A percentile compares a stretch with the other conserved stretches of the same genome.
Evolutionary conservation across 2,888 invertebrate species (phyloP).

Genomic region (Trichogramma dendrolimi): DNA sequence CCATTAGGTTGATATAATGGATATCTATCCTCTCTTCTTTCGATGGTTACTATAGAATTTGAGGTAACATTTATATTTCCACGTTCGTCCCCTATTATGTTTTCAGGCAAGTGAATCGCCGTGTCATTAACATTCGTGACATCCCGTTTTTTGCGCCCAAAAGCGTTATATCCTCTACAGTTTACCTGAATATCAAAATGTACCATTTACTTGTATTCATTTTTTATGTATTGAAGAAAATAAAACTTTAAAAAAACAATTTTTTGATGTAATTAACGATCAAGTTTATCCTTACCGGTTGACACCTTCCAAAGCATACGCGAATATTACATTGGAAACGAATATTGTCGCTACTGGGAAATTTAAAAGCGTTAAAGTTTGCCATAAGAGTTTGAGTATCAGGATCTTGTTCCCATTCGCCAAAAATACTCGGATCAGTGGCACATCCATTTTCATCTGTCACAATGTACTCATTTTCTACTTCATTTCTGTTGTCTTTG

Average conservation of each 20-base stretch:
- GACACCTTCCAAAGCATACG: constrained; percentile 91
- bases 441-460: constrained; percentile 93
- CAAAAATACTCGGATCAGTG: constrained; percentile 86
- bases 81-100: constrained; percentile 58
- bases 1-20: constrained; percentile 76
- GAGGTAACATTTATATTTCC: constrained; percentile 92
- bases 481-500: constrained; percentile 85
- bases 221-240: neutral
- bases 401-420: constrained; percentile 86
- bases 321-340: constrained; percentile 93
- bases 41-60: constrained; percentile 85
- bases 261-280: neutral
- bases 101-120: constrained; percentile 59
- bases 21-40: constrained; percentile 74
- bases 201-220: constrained; percentile 12
- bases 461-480: constrained; percentile 86
- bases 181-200: constrained; percentile 63
- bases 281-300: constrained; percentile 70
- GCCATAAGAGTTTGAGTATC: constrained; percentile 82
- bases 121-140: constrained; percentile 59
- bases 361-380: constrained; percentile 90
- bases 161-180: constrained; percentile 86
- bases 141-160: constrained; percentile 77
- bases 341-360: constrained; percentile 90
- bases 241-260: neutral